A percentile compares a stretch with the other conserved stretches of the same genome.
Conservation (phyloP, 2,113 vertebrate species). For the Corythornis vintsioides region DNA sequence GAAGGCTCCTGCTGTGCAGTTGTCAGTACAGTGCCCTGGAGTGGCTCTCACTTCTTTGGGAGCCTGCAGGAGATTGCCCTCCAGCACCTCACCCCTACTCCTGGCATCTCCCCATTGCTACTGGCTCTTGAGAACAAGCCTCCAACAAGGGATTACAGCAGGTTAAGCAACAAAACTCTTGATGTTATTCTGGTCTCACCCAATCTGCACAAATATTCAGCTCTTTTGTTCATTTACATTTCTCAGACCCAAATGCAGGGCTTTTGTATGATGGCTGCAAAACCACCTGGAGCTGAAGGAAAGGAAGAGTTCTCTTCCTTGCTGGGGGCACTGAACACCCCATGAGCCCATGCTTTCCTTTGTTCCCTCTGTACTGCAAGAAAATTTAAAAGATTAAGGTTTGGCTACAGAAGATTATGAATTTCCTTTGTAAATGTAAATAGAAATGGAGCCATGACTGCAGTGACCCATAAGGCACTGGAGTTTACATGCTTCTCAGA, state of each 20-base stretch:
- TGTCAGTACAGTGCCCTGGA: background rate
- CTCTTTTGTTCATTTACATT: background rate
- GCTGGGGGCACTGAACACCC: background rate
- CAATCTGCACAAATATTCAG: background rate
- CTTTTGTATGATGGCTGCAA: background rate
- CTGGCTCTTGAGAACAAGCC: background rate
- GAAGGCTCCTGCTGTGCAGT: background rate
- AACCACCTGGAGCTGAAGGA: background rate
- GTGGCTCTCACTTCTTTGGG: background rate
- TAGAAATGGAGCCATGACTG: background rate
- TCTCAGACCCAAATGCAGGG: constrained; percentile 7
- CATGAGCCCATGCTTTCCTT: background rate
- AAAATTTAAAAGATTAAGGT: background rate
- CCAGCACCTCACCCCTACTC: background rate
- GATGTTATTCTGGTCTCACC: background rate
- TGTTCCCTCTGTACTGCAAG: background rate
- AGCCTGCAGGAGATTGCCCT: background rate
- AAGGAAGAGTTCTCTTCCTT: background rate
- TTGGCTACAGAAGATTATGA: background rate
- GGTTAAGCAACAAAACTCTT: background rate
- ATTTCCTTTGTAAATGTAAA: background rate
- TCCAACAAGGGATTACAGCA: background rate
- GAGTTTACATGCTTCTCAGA: background rate
- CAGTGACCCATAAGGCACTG: background rate
- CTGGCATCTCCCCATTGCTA: background rate